A percentile compares a stretch with the other conserved stretches of the same genome.
These are phyloP conservation scores for Desmodus rotundus DNA, from an alignment of 2,113 vertebrate genomes.

Conservation along the genomic window DNA sequence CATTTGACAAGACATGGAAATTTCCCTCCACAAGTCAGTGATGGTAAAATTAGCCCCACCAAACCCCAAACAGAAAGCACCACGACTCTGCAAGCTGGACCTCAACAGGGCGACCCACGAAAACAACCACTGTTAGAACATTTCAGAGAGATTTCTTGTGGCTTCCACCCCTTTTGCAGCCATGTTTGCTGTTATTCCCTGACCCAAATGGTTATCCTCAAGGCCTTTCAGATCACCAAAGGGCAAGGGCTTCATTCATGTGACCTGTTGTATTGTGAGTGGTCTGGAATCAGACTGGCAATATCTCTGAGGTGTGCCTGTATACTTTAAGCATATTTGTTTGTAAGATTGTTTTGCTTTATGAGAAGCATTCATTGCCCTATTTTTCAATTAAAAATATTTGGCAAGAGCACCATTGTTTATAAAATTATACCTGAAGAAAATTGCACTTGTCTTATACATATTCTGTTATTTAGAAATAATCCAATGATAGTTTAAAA, in stretches of 20 bases:
- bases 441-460: neutral
- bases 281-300: neutral
- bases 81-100: neutral
- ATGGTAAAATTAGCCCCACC: neutral
- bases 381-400: neutral
- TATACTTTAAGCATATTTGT: neutral
- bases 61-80: neutral
- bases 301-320: neutral
- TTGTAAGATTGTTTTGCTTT: neutral
- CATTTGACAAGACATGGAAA: neutral
- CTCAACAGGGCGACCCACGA: neutral
- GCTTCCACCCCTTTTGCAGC: neutral
- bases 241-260: neutral
- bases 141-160: neutral
- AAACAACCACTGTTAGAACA: neutral
- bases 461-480: neutral
- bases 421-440: neutral
- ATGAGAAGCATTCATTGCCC: neutral
- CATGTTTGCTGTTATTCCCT: neutral
- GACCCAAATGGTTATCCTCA: neutral
- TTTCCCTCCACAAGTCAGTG: neutral
- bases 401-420: neutral
- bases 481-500: neutral
- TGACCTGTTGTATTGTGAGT: neutral
- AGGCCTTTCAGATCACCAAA: neutral